Evolutionary conservation across 2,888 invertebrate genomes (phyloP), one percentile per base, ranked within the genome.

Genomic region (Nemapogon koenigi): DNA sequence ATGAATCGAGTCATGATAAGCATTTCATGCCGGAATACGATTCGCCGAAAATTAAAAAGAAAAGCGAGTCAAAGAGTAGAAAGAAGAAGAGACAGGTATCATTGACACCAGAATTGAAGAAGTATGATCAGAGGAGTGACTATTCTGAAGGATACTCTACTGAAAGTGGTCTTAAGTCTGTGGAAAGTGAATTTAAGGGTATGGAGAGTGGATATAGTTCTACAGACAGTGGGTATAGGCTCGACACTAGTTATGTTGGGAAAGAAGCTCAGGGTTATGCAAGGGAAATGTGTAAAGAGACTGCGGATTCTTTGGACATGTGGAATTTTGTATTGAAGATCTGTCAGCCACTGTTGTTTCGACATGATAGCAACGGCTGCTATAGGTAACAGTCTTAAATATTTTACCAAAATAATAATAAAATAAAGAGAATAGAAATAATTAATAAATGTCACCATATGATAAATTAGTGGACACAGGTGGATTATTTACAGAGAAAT

Each of bases 251-350:
- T 16, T 43, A 33, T n/a, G 16, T 30, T n/a, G 29, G 31, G 29
- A 26, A 28, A 22, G 31, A 31, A 16, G 41, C 6, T 40, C n/a
- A 18, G 16, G 27, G 57, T 3, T 52, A 47, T 8, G 56, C 53
- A n/a, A 43, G 36, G 3, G 56, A 57, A 17, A 58, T 76, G 53
- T 48, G 67, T 0, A 67, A 58, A 40, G 53, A 62, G 0, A 76
- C 67, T 0, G 54, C 64, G 0, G 64, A 70, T 29, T 76, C 76
- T 0, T 45, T 78, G 38, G 76, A 78, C 27, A 70, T 66, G 0
- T 79, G 78, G 76, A 72, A 64, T 36, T 75, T 76, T 45, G 70
- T 79, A 1, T 41, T 76, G 26, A 75, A 79, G 51, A 70, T 76
- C 1, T 79, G 79, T 35, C 76, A 78, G 45, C 79, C 78, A 0